phyloP scores from a whole-genome alignment of 2,888 invertebrate genomes.

The Luperina testacea region DNA sequence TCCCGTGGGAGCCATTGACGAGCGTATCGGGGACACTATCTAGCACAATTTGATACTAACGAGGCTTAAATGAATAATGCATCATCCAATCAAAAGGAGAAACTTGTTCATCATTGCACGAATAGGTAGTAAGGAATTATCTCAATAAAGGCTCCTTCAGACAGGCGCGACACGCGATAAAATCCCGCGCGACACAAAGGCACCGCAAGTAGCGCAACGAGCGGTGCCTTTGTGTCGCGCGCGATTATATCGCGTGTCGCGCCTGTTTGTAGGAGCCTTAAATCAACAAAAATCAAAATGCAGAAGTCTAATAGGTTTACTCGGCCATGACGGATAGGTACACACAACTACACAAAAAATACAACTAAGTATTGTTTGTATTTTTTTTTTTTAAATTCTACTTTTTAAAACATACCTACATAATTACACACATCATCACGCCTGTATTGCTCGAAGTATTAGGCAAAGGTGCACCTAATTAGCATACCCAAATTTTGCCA shows the following conservation, averaged over 20 bases:
- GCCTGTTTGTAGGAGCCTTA: no score
- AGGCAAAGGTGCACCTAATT: no score
- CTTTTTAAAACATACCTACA: no score
- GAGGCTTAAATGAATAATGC: conserved; percentile 36
- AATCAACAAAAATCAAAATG: conserved; percentile 17
- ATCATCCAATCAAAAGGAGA: conserved; percentile 28
- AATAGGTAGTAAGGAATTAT: conserved; percentile 14
- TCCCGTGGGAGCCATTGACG: conserved; percentile 11
- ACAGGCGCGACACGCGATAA: no score
- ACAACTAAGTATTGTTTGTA: neutral
- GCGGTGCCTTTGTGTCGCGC: no score
- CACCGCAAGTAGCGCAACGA: no score
- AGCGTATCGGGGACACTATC: conserved; percentile 27
- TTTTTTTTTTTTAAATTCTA: neutral
- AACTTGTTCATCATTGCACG: conserved; percentile 15
- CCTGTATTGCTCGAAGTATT: no score
- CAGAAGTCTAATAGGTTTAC: conserved; percentile 5
- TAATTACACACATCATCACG: no score
- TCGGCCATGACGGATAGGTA: neutral
- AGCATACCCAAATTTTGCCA: neutral
- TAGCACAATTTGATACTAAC: conserved; percentile 18
- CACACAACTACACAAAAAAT: neutral
- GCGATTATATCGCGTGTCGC: no score
- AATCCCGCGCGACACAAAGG: no score
- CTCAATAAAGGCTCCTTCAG: neutral